These are phyloP conservation scores for Plecotus auritus DNA, from an alignment of 2,113 vertebrate genomes.

Conservation along the genomic window DNA sequence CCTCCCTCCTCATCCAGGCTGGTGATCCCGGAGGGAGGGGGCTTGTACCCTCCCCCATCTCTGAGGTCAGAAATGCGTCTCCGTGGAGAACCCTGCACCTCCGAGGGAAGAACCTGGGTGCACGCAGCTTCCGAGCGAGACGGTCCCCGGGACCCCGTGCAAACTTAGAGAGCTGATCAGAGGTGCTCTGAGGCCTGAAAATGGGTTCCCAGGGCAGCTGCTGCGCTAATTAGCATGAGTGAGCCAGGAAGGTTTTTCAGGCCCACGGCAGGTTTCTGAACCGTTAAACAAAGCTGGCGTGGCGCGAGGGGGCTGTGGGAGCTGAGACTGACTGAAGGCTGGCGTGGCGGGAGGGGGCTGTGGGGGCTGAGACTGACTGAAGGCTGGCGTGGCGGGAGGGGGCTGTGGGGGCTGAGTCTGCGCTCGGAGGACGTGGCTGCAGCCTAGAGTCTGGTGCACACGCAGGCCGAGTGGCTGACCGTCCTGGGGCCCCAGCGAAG, in stretches of 20 bases:
- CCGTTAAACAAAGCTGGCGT: background rate
- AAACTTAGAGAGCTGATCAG: background rate
- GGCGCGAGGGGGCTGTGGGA: background rate
- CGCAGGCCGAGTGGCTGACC: accelerated
- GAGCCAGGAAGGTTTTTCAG: background rate
- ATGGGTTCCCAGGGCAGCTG: background rate
- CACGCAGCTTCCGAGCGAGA: background rate
- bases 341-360: background rate
- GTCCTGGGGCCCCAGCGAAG: background rate
- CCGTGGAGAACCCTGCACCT: accelerated
- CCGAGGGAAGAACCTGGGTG: background rate
- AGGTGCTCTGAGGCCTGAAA: background rate
- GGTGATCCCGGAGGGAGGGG: accelerated
- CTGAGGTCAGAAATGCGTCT: background rate
- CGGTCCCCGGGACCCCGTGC: background rate
- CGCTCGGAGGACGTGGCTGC: background rate
- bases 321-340: background rate
- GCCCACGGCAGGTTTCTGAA: background rate
- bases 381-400: background rate
- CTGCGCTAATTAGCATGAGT: background rate
- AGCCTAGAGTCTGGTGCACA: no score
- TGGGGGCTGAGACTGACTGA: background rate
- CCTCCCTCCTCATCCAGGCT: background rate
- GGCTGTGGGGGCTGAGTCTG: background rate
- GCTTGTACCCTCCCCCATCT: no score